Base-by-base conservation (phyloP, 2,888 invertebrate species). In the Meghimatium bilineatum region DNA sequence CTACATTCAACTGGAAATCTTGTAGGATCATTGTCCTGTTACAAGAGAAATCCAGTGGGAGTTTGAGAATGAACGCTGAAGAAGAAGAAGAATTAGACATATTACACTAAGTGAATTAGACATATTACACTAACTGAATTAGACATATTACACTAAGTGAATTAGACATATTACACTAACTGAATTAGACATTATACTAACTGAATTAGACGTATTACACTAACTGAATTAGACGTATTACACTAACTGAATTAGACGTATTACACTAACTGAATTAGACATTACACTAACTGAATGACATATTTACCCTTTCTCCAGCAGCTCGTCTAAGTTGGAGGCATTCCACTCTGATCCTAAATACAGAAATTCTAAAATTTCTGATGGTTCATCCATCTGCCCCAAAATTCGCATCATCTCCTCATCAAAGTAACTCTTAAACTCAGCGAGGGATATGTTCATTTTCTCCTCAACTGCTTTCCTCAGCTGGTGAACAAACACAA, bases 341-440 rank as follows among this genome's bases (percentile, higher is more conserved):
- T 99, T 99, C 99, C 99, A 99, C 94, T 99, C 99, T 38, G 99
- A 99, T 67, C 99, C 99, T 86, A 99, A 95, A 94, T 98, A 99
- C 60, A 99, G 97, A 94, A 98, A 98, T 91, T 98, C 98, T 93
- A 99, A 98, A 91, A 99, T 98, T 94, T 97, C 96, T 0, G 99
- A 98, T 79, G 99, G 98, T 85, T 98, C 97, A 94, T 99, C 99
- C 98, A 99, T 98, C 95, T 99, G 99, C 5, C 99, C 98, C 89
- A 99, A 95, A 92, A 99, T 99, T 82, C 96, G 96, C 89, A 99
- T 95, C 97, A 99, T 99, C 95, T 99, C 99, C 92, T 97, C 96
- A 94, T 99, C 99, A 91, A 99, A 98, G 94, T 98, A 99, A 80
- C 97, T 96, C 94, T 98, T 98, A 94, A 97, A 95, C 69, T 92